Evolutionary conservation across 2,113 vertebrate genomes (phyloP), one percentile per base, ranked within the genome.

Genomic region (Forbesichthys agassizii): DNA sequence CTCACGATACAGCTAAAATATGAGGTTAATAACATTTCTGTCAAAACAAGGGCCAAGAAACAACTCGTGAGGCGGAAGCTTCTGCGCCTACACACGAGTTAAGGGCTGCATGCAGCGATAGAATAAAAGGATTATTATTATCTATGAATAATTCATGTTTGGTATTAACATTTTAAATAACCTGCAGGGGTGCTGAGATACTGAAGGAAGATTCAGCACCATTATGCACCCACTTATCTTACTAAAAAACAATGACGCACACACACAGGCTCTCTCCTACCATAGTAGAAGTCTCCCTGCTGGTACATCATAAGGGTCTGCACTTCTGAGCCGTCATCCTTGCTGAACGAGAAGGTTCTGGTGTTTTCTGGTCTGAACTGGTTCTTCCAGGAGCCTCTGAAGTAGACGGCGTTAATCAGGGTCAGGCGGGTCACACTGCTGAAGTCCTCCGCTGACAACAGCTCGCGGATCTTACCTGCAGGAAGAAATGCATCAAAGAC

Each of bases 241-340:
- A 27, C 27, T 27, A 27, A 2, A 27, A 33, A 27, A 33, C 57
- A 59, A 8, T 13, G 11, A 13, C 20, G 33, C 33, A 10, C 27
- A 59, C 57, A 59, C n/a, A 8, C 6, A 7, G n/a, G n/a, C 33
- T 27, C 56, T 27, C 79, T 64, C 92, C 82, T 80, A 98, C 98
- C 98, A 0, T 99, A 99, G 91, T 96, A 98, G 92, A 99, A 99
- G 82, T 99, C 96, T 80, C 96, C 98, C 86, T 96, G 96, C 61
- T 99, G 98, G 91, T 99, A 98, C 98, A 99, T 99, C 98, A 99
- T 99, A 49, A 95, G 95, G 64, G 97, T 98, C 88, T 99, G 98
- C 16, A 98, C 95, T 81, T 99, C 96, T 63, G 94, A 96, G 90
- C 98, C 96, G 58, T 99, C 97, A 66, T 99, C 98, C 88, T 94